Conservation (phyloP, 1,140 invertebrate genomes). For the Lanistes nyassanus region DNA sequence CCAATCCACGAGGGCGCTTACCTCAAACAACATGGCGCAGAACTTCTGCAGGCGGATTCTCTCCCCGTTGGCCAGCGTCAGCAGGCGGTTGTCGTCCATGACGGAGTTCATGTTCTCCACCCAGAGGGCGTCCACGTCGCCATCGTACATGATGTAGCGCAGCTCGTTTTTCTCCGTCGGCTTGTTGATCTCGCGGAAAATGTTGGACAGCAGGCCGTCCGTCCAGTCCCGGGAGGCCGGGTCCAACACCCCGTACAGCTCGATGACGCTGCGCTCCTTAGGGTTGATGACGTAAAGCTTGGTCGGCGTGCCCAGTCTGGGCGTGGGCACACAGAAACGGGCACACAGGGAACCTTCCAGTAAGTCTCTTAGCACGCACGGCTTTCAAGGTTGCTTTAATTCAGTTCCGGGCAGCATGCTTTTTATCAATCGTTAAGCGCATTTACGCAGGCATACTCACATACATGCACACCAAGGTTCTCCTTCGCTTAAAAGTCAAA, state of each 20-base stretch:
- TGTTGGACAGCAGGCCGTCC: conserved; percentile 86
- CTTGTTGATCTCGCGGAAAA: conserved; percentile 87
- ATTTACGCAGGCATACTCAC: no score
- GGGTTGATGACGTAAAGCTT: conserved; percentile 79
- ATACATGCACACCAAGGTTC: no score
- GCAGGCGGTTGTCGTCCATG: conserved; percentile 90
- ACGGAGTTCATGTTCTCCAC: conserved; percentile 95
- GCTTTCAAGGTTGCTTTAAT: no score
- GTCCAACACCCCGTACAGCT: conserved; percentile 87
- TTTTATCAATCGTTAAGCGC: no score
- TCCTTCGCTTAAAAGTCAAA: no score
- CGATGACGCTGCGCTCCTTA: conserved; percentile 83
- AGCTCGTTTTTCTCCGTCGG: conserved; percentile 74
- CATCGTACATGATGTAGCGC: conserved; percentile 87
- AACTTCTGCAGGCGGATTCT: conserved; percentile 82
- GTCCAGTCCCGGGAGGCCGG: conserved; percentile 88
- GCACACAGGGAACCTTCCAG: background rate
- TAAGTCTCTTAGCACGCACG: background rate
- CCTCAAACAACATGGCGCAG: conserved; percentile 87
- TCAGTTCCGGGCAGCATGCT: no score
- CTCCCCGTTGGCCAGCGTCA: conserved; percentile 89
- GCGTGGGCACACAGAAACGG: background rate
- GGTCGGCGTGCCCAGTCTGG: conserved; percentile 75
- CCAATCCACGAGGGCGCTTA: no score
- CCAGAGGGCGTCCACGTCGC: conserved; percentile 90